Base-by-base conservation (phyloP, 30 jellyfish, hydroid and myxozoan genomes). In the Nemopilema nomurai region DNA sequence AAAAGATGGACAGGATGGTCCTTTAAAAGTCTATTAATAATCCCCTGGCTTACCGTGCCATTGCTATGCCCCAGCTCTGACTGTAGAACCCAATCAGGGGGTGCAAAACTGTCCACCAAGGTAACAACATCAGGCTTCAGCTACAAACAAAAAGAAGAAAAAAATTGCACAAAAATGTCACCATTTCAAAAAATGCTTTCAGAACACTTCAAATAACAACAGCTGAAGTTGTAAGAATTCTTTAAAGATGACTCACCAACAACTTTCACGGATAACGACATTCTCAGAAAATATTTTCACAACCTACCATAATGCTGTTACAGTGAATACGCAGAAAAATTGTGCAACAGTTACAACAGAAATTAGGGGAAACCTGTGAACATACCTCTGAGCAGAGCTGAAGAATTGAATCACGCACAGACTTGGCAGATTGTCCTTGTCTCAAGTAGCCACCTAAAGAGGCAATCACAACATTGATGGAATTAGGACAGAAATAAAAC, bases 41-140 rank as follows among this genome's bases (percentile, higher is more conserved):
- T 41, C 6, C n/a, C 9, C 57, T 41, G 13, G 57, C 57, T 30
- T 75, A 94, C 99, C 96, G 33, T 63, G 63, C 96, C 95, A 80
- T 94, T 89, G 68, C 97, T 89, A 79, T 87, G 96, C 20, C 99
- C 99, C 31, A 94, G 84, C 18, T 96, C 91, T 3, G 99, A 94
- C 49, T 81, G 89, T 41, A 94, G 76, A 17, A 89, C 92, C 97
- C 97, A 94, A 52, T 94, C 99, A 67, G 99, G 96, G 49, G 97
- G 97, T 19, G 97, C 99, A 67, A 94, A 81, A 8, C 91, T 96
- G 33, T 94, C 99, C 16, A 94, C 97, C 78, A 94, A 53, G 51
- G 96, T 51, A 28, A 94, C 94, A 23, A 96, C 96, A 49, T 90
- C 96, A 17, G 89, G 85, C 73, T 94, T 94, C 76, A 89, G 86